These are phyloP conservation scores for Nicator chloris DNA, from an alignment of 2,113 vertebrate species.

Conservation along the genomic window DNA sequence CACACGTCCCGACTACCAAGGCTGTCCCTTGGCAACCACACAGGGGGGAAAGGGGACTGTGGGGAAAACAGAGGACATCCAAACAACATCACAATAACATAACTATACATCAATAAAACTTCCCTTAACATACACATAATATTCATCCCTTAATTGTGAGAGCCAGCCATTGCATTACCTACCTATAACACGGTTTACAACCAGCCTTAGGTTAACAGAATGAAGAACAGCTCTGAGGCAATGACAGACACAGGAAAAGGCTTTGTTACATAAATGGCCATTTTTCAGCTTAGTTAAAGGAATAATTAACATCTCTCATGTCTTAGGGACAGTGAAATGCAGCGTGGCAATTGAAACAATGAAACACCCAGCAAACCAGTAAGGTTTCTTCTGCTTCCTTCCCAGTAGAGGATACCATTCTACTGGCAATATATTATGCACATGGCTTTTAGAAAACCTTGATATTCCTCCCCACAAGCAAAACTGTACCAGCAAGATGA, in stretches of 20 bases:
- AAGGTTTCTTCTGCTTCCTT: not conserved
- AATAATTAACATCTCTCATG: not conserved
- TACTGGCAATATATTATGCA: not conserved
- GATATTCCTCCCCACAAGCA: not conserved
- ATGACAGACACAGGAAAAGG: not conserved
- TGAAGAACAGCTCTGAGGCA: not conserved
- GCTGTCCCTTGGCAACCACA: too few relatives aligned
- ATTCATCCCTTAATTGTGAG: too few relatives aligned
- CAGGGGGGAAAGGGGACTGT: too few relatives aligned
- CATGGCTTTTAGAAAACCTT: not conserved
- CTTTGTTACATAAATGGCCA: fast-evolving
- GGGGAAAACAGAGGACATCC: too few relatives aligned
- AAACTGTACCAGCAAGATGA: not conserved
- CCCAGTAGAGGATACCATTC: not conserved
- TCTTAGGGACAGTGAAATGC: not conserved
- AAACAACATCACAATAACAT: too few relatives aligned
- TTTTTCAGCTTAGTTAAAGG: not conserved
- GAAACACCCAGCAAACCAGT: not conserved
- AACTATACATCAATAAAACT: too few relatives aligned
- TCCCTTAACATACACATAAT: too few relatives aligned
- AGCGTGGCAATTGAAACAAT: not conserved
- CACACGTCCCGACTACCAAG: too few relatives aligned
- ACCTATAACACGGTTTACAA: too few relatives aligned
- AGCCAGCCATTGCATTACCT: too few relatives aligned
- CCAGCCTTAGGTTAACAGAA: not conserved